Conservation (phyloP, 1,140 invertebrate genomes). For the Penaeus chinensis region DNA sequence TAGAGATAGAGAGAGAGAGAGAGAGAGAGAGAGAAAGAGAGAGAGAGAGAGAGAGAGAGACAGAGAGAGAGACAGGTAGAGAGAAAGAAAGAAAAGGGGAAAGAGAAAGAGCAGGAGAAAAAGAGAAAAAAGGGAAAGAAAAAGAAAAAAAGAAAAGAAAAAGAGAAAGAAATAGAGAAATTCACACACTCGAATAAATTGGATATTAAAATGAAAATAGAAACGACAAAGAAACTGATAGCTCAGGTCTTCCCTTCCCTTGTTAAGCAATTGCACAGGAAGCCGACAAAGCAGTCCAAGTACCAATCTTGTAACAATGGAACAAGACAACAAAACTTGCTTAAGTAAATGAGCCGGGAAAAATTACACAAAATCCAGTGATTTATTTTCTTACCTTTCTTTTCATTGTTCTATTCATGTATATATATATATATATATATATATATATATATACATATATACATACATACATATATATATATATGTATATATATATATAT, state of each 20-base stretch:
- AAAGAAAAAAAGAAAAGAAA: no score
- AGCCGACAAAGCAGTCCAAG: no score
- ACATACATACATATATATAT: conserved; percentile 8
- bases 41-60: conserved; percentile 21
- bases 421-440: background rate
- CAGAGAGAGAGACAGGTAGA: background rate
- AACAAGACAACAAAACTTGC: no score
- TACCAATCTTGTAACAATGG: no score
- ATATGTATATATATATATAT: background rate
- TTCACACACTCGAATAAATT: no score
- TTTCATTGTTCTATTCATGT: background rate
- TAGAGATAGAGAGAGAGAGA: conserved; percentile 1
- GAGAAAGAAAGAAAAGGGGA: conserved; percentile 14
- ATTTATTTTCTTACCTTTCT: no score
- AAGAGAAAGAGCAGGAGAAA: background rate
- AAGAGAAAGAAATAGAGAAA: no score
- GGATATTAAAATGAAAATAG: background rate
- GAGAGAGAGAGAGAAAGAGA: conserved; percentile 11
- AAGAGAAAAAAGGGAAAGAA: background rate
- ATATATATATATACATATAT: background rate
- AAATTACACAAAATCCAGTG: no score
- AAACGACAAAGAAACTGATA: background rate
- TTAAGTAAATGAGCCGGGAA: no score
- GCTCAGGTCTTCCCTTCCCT: background rate
- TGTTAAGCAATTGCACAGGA: background rate